Percentiles rank a stretch among this genome's conserved stretches.
phyloP scores from a whole-genome alignment of 2,888 invertebrate genomes.

The Sarcophaga carnaria region DNA sequence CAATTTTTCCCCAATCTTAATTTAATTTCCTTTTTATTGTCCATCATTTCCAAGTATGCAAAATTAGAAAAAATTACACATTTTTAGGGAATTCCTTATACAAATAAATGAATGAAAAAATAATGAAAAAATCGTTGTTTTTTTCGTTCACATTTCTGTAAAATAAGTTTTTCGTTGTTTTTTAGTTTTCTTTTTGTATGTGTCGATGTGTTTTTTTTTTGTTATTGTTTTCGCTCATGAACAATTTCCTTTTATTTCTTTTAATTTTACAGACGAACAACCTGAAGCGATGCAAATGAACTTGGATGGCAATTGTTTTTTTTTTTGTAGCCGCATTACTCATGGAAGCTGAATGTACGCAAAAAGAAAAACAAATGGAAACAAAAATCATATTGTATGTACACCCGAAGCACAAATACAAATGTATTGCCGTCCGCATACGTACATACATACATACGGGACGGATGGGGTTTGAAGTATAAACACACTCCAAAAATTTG shows the following conservation, averaged over 20 bases:
- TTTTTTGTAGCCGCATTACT: conserved; percentile 59
- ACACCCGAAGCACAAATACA: not conserved
- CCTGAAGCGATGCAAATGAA: conserved; percentile 67
- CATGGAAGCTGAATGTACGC: conserved; percentile 49
- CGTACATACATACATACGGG: not conserved
- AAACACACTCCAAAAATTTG: no score
- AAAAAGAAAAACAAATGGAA: conserved; percentile 13
- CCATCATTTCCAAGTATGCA: no score
- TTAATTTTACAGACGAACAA: conserved; percentile 68
- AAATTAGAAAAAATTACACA: conserved; percentile 1
- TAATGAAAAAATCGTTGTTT: conserved; percentile 12
- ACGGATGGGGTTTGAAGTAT: no score
- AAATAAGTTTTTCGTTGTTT: not conserved
- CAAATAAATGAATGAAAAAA: not conserved
- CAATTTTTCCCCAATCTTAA: no score
- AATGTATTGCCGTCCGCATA: not conserved
- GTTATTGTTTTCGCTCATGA: conserved; percentile 53
- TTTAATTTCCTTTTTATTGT: no score
- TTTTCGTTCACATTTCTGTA: not conserved
- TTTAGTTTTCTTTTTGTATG: conserved; percentile 14
- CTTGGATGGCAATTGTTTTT: conserved; percentile 67
- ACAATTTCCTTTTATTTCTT: conserved; percentile 67
- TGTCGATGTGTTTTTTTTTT: conserved; percentile 19
- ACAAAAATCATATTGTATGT: conserved; percentile 1
- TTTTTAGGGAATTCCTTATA: conserved; percentile 36